These are phyloP conservation scores for Meiosimyza decipiens DNA, from an alignment of 2,888 invertebrate genomes.

Conservation along the genomic window DNA sequence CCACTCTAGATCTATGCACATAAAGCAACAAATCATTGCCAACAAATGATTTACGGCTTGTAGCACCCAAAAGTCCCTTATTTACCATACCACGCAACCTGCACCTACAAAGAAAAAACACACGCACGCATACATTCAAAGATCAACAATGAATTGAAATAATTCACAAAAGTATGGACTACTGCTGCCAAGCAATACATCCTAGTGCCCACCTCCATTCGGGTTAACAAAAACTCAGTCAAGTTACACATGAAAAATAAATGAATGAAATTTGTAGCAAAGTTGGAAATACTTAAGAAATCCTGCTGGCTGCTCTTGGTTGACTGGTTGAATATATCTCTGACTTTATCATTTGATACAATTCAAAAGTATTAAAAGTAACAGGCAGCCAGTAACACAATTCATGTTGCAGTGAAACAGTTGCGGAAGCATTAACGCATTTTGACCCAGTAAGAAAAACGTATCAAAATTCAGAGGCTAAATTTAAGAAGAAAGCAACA, in stretches of 20 bases:
- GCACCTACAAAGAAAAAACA: slow-evolving; percentile 8
- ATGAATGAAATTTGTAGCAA: slow-evolving; percentile 20
- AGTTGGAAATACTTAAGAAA: slow-evolving; percentile 15
- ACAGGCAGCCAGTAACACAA: no score
- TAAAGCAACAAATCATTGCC: slow-evolving; percentile 20
- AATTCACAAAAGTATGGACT: background rate
- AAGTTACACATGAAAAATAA: background rate
- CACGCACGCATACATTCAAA: slow-evolving; percentile 12
- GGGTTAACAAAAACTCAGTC: background rate
- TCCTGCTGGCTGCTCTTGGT: slow-evolving; percentile 12
- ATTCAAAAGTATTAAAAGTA: no score
- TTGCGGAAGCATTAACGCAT: no score
- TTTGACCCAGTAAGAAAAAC: no score
- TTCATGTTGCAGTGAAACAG: background rate
- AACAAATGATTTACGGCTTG: slow-evolving; percentile 33
- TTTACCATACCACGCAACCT: slow-evolving; percentile 31
- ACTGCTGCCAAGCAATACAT: slow-evolving; percentile 3
- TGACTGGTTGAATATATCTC: no score
- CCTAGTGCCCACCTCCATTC: slow-evolving; percentile 22
- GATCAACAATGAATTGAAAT: background rate
- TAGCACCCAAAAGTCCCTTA: slow-evolving; percentile 7
- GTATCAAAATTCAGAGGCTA: no score
- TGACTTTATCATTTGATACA: no score
- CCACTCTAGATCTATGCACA: slow-evolving; percentile 15
- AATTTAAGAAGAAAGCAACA: no score